Percentiles rank a stretch among this genome's conserved stretches.
These are phyloP conservation scores for Drosophila arizonae DNA, from an alignment of 1,140 invertebrate species.

Conservation along the genomic window DNA sequence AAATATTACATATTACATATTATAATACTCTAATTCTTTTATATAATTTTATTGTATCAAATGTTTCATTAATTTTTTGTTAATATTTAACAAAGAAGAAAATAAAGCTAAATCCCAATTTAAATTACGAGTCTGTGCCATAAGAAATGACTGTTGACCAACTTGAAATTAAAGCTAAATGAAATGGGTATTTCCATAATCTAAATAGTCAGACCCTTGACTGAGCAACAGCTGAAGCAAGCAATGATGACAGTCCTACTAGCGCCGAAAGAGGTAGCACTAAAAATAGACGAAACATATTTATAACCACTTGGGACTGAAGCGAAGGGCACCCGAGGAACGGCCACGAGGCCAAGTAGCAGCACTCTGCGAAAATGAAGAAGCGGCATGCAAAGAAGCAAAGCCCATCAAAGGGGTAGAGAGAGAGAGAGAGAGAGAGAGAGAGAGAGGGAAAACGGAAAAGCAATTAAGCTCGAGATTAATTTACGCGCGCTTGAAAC, in stretches of 20 bases:
- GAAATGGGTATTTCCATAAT: conserved; percentile 29
- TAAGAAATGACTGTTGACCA: not conserved
- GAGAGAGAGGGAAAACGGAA: conserved; percentile 33
- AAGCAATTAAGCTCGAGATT: conserved; percentile 79
- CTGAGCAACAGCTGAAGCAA: not conserved
- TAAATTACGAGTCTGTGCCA: conserved; percentile 10
- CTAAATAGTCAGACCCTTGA: conserved; percentile 22
- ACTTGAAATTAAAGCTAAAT: not conserved
- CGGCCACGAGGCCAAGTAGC: conserved; percentile 15
- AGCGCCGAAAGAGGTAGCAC: conserved; percentile 19
- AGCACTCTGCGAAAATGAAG: conserved; percentile 30
- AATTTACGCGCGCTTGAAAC: conserved; percentile 71
- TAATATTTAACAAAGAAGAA: not conserved
- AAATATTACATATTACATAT: too few relatives aligned
- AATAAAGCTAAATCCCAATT: conserved; percentile 26
- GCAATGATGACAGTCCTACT: conserved; percentile 31
- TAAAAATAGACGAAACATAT: conserved; percentile 68
- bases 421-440: not conserved
- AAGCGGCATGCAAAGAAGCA: conserved; percentile 29
- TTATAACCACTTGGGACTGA: conserved; percentile 45
- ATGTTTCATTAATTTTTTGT: too few relatives aligned
- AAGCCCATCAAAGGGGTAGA: too few relatives aligned
- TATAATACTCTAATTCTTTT: too few relatives aligned
- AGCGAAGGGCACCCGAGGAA: conserved; percentile 25
- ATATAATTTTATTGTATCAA: too few relatives aligned